Evolutionary conservation across 1,140 invertebrate genomes (phyloP), one percentile per base, ranked within the genome.

Genomic region (Heterodera schachtii): DNA sequence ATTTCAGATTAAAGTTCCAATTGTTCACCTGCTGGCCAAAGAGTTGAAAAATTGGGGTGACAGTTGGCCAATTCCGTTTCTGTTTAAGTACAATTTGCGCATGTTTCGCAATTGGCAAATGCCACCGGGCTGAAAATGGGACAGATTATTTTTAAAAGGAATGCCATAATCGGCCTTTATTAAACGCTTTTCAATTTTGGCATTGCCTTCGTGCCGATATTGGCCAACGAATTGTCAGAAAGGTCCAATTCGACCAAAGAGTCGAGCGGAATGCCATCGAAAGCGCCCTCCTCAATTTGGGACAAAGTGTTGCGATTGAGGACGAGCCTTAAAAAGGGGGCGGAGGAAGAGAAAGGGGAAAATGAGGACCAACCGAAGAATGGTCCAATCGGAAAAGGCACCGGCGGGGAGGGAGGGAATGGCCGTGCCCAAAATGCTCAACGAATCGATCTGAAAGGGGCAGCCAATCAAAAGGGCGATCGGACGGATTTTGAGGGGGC

Each of bases 31-130:
- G 44, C 82, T 83, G 7, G 75, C 84, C 69, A 84, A 89, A 31
- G 80, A 74, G 21, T 80, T 69, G 71, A 90, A 89, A 43, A 84
- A 75, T 76, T 80, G 79, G n/a, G 82, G 69, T n/a, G 84, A 79
- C 2, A 90, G 71, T 77, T 84, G 82, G 31, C 73, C 81, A 75
- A 89, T 89, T 60, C 88, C 73, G 80, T 89, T 89, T 43, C 88
- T 66, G 80, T 90, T 90, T 49, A 89, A 74, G 64, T 90, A 90
- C 19, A 89, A 75, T 77, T 90, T 89, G 43, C 87, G 81, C 21
- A 89, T 80, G 78, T 87, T 88, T 19, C 85, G 81, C 1, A 89
- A 81, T 64, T 80, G 64, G 13, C 49, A 60, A 41, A 86, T 19
- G 49, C 86, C 31, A 52, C 80, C 73, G 73, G 66, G 44, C 76